Conservation (phyloP, 2,113 vertebrate species). For the Callospermophilus lateralis region DNA sequence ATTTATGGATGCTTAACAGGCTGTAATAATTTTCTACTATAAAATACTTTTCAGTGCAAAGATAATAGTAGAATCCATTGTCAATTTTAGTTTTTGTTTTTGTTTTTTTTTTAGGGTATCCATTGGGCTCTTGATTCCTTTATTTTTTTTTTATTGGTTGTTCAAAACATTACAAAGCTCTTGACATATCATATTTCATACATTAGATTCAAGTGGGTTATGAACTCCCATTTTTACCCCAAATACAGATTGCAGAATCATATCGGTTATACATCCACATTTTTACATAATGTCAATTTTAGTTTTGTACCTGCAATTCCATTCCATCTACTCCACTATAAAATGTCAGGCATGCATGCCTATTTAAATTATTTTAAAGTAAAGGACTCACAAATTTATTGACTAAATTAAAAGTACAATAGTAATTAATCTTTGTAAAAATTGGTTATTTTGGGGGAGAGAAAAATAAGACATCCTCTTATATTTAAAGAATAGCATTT, state of each 20-base stretch:
- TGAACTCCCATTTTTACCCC: too few species aligned
- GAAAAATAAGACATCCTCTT: background rate
- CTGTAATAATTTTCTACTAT: constrained; percentile 10
- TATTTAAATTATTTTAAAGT: constrained; percentile 3
- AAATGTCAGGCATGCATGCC: background rate
- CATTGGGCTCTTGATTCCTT: too few species aligned
- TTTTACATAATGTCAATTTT: constrained; percentile 39
- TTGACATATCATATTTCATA: too few species aligned
- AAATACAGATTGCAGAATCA: too few species aligned
- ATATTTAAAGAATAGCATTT: background rate
- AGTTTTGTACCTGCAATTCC: background rate
- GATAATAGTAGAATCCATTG: background rate
- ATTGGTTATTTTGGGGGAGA: constrained; percentile 23
- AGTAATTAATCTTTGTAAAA: constrained; percentile 4
- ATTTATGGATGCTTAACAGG: constrained; percentile 16
- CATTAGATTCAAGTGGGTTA: too few species aligned
- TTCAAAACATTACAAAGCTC: too few species aligned
- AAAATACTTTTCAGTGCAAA: constrained; percentile 20
- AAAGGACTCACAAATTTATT: background rate
- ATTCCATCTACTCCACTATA: background rate
- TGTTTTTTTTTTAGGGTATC: too few species aligned
- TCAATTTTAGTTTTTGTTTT: constrained; percentile 2
- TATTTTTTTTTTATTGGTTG: too few species aligned
- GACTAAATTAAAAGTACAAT: background rate
- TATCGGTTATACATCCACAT: too few species aligned